Conservation (phyloP, 2,113 vertebrate genomes). For the Salvelinus sp. region DNA sequence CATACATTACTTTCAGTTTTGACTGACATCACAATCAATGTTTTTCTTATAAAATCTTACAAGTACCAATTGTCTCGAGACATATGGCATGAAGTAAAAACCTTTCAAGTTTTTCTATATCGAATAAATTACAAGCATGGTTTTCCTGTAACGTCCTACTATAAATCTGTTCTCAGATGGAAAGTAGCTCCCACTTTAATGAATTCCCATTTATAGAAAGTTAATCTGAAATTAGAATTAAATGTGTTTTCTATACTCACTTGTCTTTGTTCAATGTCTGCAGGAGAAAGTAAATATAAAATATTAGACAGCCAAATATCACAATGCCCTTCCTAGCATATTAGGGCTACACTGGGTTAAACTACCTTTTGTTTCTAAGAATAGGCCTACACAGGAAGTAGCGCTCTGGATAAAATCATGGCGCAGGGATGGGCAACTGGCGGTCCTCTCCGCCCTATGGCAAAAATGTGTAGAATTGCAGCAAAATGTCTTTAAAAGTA, state of each 20-base stretch:
- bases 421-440: too few relatives aligned
- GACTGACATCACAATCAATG: background rate
- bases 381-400: background rate
- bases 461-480: background rate
- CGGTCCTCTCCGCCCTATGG: too few relatives aligned
- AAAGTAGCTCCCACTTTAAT: background rate
- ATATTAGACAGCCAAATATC: background rate
- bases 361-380: too few relatives aligned
- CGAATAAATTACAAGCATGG: background rate
- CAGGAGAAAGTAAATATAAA: conserved; percentile 51
- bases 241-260: conserved; percentile 69
- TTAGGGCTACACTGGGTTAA: too few relatives aligned
- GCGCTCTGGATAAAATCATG: background rate
- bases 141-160: background rate
- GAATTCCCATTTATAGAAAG: background rate
- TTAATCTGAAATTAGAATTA: background rate
- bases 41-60: background rate
- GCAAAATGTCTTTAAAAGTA: background rate
- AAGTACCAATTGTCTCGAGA: too few relatives aligned
- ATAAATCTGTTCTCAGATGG: background rate
- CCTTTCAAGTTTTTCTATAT: background rate
- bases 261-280: conserved; percentile 86
- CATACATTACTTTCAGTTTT: background rate
- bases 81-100: background rate
- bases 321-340: background rate